phyloP scores from a whole-genome alignment of 2,113 vertebrate species.

The Thalassoma bifasciatum region DNA sequence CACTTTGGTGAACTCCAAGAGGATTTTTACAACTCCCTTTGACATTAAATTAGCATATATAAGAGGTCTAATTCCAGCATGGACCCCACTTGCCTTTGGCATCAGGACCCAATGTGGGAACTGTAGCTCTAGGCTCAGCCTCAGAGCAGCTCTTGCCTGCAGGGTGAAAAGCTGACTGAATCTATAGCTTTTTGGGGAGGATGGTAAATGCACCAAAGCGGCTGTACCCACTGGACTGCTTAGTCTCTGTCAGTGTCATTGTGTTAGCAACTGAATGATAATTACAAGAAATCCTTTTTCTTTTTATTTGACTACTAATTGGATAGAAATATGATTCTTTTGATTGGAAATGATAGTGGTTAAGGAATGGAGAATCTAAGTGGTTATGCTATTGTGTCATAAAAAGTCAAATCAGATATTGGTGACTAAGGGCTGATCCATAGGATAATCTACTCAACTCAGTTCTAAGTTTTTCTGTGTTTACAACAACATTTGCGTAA shows the following conservation, averaged over 20 bases:
- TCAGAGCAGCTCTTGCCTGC: conserved; percentile 3
- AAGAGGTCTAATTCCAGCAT: neutral
- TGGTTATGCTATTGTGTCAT: too few species aligned
- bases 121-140: neutral
- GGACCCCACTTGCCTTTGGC: neutral
- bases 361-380: too few species aligned
- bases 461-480: too few species aligned
- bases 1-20: conserved; percentile 5
- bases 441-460: too few species aligned
- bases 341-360: too few species aligned
- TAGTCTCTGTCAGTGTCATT: neutral
- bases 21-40: conserved; percentile 14
- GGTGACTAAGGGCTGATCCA: too few species aligned
- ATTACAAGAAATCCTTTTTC: too few species aligned
- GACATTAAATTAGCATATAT: conserved; percentile 15
- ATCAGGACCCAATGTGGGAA: neutral
- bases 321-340: too few species aligned
- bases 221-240: neutral
- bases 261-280: too few species aligned
- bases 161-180: neutral
- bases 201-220: neutral
- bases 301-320: too few species aligned
- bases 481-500: too few species aligned
- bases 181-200: neutral
- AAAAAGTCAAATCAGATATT: too few species aligned